Evolutionary conservation across 2,797 vertebrate species (phyloP), one percentile per base, ranked within the genome.

Genomic region (Euphonia xanthogaster): DNA sequence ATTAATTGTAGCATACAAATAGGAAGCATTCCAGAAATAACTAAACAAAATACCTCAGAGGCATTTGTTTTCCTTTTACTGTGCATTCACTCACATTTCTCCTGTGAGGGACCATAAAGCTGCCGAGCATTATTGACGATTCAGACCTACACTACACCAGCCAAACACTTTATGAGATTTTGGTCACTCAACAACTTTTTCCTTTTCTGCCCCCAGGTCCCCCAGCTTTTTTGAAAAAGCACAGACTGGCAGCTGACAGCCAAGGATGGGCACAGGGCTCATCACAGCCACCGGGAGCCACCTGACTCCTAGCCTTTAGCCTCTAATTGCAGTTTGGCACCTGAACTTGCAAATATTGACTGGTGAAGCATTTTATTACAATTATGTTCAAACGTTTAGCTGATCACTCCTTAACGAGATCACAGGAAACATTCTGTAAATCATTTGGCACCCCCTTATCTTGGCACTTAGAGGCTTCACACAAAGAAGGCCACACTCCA

Each of bases 341-440:
- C 66, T 45, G 37, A 54, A 66, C 47, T 68, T 92, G 45, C 37
- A 83, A 72, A 74, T 94, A 90, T 86, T 89, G 68, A 79, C 86
- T 71, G 68, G 57, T 65, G 61, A 92, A 80, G 80, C 19, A 19
- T 77, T 91, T 89, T 48, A 45, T 65, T 35, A 71, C 51, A 77
- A 78, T 78, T 8, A 3, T 24, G n/a, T 70, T 65, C 62, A 86
- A 83, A 55, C 1, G 0, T 48, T 82, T 86, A 68, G 39, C 61
- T 66, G 40, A 40, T 90, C 4, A 1, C 15, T 67, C 28, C 24
- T 80, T 93, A 85, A 79, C 9, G 13, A 80, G 47, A 61, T 68
- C 74, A 78, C 50, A 62, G 61, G 58, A 77, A 95, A 72, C 25
- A 51, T 62, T 72, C 63, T 79, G 84, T 62, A 72, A n/a, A 27